Base-by-base conservation (phyloP, 2,888 invertebrate genomes). In the Nephrotoma flavescens region DNA sequence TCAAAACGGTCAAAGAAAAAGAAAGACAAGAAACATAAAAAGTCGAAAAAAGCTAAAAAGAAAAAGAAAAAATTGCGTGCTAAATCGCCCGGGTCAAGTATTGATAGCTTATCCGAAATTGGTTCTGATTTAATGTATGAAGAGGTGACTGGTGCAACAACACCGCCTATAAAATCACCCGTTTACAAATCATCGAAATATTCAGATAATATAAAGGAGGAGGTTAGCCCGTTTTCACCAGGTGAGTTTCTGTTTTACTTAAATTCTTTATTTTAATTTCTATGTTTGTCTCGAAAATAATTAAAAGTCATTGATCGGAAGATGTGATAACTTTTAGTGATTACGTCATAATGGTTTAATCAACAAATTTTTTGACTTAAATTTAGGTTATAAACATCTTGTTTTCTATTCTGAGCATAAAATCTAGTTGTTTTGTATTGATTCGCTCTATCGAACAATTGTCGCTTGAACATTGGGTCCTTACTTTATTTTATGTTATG, bases 21-120 rank as follows among this genome's bases (percentile, higher is more conserved):
- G 86, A 90, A 89, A 87, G 89, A 89, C 85, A 91, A 95, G 91
- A 95, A 95, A 89, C 95, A 96, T 85, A 96, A 96, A 90, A 94
- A 95, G 90, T 95, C 95, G 91, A 96, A 96, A 90, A 95, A 95
- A 88, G 93, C 94, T 83, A 95, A 95, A 89, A 71, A 71, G 71
- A 96, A 95, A 87, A 91, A 92, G 87, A 95, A 95, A 90, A 92
- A 93, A 71, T 94, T 94, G 90, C 94, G 95, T 86, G 92, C 93
- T 87, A 95, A 95, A 57, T 93, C 94, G 84, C 42, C 42, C 86
- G 95, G 95, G 87, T 94, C 95, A 0, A 95, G 95, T 89, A 92
- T 95, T 88, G 95, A 94, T 89, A 94, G 94, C 88, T 92, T 94
- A 86, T 94, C 94, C 31, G 93, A 93, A 47, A 94, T 93, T 88